Conservation (phyloP, 1,140 invertebrate genomes). For the Geopemphigus sp. region DNA sequence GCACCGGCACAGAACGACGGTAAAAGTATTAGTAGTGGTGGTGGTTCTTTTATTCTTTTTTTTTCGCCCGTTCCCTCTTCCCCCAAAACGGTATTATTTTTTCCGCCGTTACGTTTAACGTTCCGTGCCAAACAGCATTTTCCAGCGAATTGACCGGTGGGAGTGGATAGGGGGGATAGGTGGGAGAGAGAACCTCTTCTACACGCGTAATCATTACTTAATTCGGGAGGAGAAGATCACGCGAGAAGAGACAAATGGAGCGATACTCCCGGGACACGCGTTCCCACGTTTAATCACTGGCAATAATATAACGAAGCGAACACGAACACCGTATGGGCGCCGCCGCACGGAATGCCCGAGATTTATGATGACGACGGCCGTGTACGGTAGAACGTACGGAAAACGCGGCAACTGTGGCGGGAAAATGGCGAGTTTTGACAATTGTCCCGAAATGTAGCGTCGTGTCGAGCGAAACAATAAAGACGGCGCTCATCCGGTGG, state of each 20-base stretch:
- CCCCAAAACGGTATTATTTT: constrained; percentile 1
- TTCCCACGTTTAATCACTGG: constrained; percentile 44
- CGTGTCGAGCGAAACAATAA: no score
- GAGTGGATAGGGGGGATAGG: no score
- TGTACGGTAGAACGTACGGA: background rate
- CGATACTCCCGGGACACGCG: constrained; percentile 37
- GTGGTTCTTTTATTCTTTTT: background rate
- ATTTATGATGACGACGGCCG: background rate
- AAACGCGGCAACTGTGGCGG: background rate
- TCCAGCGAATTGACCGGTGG: background rate
- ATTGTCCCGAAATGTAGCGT: no score
- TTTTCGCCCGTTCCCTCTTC: background rate
- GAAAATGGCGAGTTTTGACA: background rate
- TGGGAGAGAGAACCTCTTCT: no score
- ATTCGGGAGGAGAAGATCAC: constrained; percentile 28
- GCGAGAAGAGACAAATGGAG: constrained; percentile 40
- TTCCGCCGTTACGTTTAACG: background rate
- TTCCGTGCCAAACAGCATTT: constrained; percentile 40
- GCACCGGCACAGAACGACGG: background rate
- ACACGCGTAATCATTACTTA: constrained; percentile 34
- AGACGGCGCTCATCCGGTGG: no score
- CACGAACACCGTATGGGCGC: background rate
- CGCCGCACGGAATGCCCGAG: constrained; percentile 12
- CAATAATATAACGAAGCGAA: constrained; percentile 38
- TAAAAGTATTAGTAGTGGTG: no score